These are phyloP conservation scores for Carettochelys insculpta DNA, from an alignment of 2,113 vertebrate species.

Conservation along the genomic window DNA sequence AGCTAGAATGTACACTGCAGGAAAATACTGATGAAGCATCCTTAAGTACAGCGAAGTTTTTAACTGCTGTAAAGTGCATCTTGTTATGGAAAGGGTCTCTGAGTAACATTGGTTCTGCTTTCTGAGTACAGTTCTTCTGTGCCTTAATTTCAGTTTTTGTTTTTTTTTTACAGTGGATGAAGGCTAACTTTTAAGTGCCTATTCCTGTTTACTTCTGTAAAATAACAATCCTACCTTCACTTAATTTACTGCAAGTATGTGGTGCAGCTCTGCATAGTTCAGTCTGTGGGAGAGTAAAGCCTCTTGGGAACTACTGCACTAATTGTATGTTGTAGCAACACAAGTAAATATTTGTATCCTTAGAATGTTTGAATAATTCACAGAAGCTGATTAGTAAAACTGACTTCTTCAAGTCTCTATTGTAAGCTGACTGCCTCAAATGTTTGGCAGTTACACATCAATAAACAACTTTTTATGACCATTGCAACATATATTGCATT, in stretches of 20 bases:
- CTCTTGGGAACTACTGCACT: neutral
- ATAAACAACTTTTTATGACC: neutral
- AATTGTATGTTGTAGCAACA: neutral
- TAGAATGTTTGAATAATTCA: neutral
- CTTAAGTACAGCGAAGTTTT: neutral
- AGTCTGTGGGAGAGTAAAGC: neutral
- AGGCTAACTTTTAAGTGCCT: neutral
- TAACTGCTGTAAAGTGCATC: no score
- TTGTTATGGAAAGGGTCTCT: neutral
- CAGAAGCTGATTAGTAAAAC: neutral
- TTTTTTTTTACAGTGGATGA: neutral
- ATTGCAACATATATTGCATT: neutral
- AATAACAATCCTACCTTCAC: neutral
- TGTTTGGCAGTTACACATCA: neutral
- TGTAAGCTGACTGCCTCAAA: neutral
- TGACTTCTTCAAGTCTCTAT: fast-evolving
- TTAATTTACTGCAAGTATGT: neutral
- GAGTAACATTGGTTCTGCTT: neutral
- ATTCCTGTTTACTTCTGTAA: neutral
- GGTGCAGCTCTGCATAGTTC: neutral
- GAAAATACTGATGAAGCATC: neutral
- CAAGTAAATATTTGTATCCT: neutral
- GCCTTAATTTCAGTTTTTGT: neutral
- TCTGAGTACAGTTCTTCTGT: neutral
- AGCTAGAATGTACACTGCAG: neutral